Conservation (phyloP, 2,888 invertebrate species). For the Notodonta ziczac region DNA sequence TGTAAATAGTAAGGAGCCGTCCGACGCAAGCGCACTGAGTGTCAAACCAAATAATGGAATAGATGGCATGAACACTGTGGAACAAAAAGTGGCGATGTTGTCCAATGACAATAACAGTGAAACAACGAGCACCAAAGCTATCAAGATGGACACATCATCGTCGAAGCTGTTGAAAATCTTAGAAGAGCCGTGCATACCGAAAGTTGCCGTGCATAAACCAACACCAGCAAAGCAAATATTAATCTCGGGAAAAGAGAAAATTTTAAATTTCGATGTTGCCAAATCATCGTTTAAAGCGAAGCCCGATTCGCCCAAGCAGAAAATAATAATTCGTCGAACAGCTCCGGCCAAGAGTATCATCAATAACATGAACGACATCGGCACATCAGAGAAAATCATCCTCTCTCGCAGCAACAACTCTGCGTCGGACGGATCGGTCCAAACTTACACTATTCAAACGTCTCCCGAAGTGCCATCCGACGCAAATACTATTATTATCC, state of each 20-base stretch:
- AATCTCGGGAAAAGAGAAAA: conserved; percentile 71
- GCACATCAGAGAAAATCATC: conserved; percentile 73
- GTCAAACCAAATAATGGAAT: conserved; percentile 52
- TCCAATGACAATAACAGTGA: conserved; percentile 57
- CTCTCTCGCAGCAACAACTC: conserved; percentile 65
- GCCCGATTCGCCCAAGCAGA: conserved; percentile 66
- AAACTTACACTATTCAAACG: conserved; percentile 76
- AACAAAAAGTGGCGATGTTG: conserved; percentile 56
- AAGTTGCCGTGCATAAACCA: conserved; percentile 53
- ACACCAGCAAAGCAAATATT: conserved; percentile 61
- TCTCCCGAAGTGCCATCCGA: conserved; percentile 63
- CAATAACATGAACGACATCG: conserved; percentile 63
- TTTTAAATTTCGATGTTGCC: conserved; percentile 75
- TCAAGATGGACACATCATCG: conserved; percentile 70
- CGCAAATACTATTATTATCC: conserved; percentile 68
- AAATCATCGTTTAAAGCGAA: conserved; percentile 65
- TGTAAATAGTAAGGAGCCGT: conserved; percentile 46
- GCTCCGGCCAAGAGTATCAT: conserved; percentile 62
- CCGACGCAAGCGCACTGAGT: conserved; percentile 34
- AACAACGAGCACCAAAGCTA: conserved; percentile 45
- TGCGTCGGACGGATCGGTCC: conserved; percentile 65
- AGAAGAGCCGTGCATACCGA: conserved; percentile 75
- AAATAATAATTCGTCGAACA: conserved; percentile 77
- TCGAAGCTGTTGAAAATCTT: conserved; percentile 85
- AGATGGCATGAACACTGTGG: conserved; percentile 43